Evolutionary conservation across 2,113 vertebrate genomes (phyloP).

Genomic region (Propithecus coquereli): DNA sequence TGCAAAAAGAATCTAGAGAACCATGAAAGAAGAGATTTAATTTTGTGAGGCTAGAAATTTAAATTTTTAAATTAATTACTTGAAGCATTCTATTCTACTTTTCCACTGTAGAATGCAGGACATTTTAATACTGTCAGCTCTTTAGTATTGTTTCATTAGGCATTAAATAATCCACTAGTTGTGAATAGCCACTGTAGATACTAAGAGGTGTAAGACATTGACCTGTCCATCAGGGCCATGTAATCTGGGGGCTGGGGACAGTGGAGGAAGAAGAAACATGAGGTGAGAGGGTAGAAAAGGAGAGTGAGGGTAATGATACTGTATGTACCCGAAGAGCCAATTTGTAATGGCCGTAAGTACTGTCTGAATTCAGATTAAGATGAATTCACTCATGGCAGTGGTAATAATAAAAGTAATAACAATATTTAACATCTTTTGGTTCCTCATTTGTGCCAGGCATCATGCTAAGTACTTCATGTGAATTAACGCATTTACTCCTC

Average conservation of each 20-base stretch:
- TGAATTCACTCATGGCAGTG: neutral
- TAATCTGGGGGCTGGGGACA: neutral
- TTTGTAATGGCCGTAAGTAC: constrained; percentile 17
- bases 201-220: constrained; percentile 16
- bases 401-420: neutral
- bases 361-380: constrained; percentile 44
- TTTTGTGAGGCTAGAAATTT: constrained; percentile 41
- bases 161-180: constrained; percentile 27
- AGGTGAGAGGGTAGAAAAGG: neutral
- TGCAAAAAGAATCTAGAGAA: neutral
- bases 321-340: neutral
- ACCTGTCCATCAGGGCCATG: neutral
- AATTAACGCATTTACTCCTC: constrained; percentile 43
- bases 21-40: constrained; percentile 21
- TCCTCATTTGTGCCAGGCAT: neutral
- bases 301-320: neutral
- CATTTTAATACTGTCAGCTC: constrained; percentile 23
- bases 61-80: constrained; percentile 16
- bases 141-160: constrained; percentile 30
- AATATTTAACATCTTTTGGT: constrained; percentile 2
- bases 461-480: constrained; percentile 10
- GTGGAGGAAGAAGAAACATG: neutral
- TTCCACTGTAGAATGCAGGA: neutral
- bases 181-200: neutral
- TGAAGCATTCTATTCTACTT: neutral